Conservation (phyloP, 1,140 invertebrate species). For the Plectrocnemia conspersa region DNA sequence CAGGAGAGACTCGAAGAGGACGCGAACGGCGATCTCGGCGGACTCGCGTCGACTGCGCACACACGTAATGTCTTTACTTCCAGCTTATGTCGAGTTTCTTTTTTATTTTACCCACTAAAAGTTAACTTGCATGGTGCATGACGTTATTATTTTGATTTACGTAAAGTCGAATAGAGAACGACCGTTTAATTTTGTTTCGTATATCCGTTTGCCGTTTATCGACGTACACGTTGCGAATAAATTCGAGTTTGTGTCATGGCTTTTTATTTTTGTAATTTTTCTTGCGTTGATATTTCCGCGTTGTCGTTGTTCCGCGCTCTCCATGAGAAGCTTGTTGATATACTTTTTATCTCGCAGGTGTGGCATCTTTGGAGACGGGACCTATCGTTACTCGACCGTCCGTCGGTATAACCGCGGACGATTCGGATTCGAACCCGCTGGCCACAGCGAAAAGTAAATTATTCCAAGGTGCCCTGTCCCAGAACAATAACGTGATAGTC, state of each 20-base stretch:
- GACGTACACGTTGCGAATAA: constrained; percentile 33
- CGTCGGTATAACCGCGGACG: too few relatives aligned
- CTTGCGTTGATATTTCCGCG: background rate
- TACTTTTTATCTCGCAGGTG: constrained; percentile 29
- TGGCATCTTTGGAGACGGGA: background rate
- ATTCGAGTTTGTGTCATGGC: constrained; percentile 32
- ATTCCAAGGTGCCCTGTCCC: constrained; percentile 43
- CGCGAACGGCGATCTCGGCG: too few relatives aligned
- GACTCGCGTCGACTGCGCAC: too few relatives aligned
- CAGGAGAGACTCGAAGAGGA: too few relatives aligned
- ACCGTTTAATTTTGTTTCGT: constrained; percentile 26
- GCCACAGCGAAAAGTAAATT: constrained; percentile 38
- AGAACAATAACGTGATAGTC: constrained; percentile 45
- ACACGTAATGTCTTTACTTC: too few relatives aligned
- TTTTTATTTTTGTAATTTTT: constrained; percentile 24
- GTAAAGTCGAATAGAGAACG: constrained; percentile 25
- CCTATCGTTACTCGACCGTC: background rate
- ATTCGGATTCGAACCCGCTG: background rate
- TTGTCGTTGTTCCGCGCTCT: background rate
- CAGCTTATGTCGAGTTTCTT: too few relatives aligned
- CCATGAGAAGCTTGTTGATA: constrained; percentile 21
- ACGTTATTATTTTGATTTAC: constrained; percentile 25
- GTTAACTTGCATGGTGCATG: too few relatives aligned
- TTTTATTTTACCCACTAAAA: too few relatives aligned
- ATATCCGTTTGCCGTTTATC: constrained; percentile 32